Base-by-base conservation (phyloP, 1,140 invertebrate genomes). In the Aplysia californica region DNA sequence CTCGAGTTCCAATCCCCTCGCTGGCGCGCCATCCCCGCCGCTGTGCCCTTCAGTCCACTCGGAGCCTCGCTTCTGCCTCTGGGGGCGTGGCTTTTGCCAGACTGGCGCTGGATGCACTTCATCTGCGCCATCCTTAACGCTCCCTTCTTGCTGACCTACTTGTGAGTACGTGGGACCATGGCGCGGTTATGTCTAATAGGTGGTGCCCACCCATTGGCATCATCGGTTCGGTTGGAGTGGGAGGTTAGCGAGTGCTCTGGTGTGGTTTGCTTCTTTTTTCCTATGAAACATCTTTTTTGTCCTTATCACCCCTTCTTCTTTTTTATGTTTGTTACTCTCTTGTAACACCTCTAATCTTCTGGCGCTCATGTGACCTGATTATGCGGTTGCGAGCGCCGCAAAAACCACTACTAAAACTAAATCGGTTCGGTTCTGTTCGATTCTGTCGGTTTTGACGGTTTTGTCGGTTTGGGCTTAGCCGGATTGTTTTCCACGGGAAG, bases 101-200 rank as follows among this genome's bases (percentile, higher is more conserved):
- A 83, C 59, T 84, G 80, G 83, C 66, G 70, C 33, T 90, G 90
- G 76, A 89, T 96, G 44, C 93, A 95, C 88, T 91, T 95, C 33
- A 65, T 77, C 38, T 44, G 58, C 39, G 75, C 75, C 18, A 44
- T 59, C 18, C 21, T 80, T 21, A 75, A 75, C 20, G 39, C 76
- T 0, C 82, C 82, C 31, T 82, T 80, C 33, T 20, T 85, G 15
- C 50, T 83, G 0, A 66, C 69, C 65, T 83, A 79, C 66, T 82
- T 78, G 84, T 85, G 66, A 77, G 76, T 76, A 50, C 39, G 3
- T 23, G n/a, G 36, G 59, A 18, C 33, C 10, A 21, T 0, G 15
- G 6, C 20, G 15, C 38, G 18, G 6, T 33, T 26, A 0, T 21
- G 29, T 36, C 38, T 20, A 20, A 18, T 21, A 33, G 1, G 0